Percentiles rank a stretch among this genome's conserved stretches.
phyloP scores from a whole-genome alignment of 2,113 vertebrate genomes.

The Potamarius usumacintae region DNA sequence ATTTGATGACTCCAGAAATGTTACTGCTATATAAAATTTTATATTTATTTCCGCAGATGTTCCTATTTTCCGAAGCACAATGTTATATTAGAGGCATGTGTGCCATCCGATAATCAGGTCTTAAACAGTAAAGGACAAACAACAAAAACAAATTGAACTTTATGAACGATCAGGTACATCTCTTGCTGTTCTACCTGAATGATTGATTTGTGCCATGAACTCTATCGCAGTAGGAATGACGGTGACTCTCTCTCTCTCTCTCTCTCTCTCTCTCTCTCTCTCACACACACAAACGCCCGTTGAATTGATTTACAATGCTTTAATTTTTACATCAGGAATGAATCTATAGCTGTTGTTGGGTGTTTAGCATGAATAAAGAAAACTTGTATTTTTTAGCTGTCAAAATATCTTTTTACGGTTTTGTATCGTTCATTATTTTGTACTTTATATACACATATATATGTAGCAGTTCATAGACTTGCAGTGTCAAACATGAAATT shows the following conservation, averaged over 20 bases:
- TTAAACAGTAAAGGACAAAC: neutral
- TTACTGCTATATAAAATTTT: constrained; percentile 61
- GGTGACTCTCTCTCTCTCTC: too few species aligned
- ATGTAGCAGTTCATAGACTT: constrained; percentile 41
- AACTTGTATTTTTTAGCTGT: constrained; percentile 44
- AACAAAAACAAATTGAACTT: neutral
- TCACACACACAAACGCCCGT: neutral
- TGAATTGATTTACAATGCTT: constrained; percentile 32
- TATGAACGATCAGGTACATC: constrained; percentile 30
- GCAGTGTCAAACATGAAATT: neutral
- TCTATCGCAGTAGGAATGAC: neutral
- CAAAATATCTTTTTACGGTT: constrained; percentile 41
- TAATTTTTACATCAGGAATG: constrained; percentile 45
- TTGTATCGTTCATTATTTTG: constrained; percentile 45
- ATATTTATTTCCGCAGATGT: constrained; percentile 65
- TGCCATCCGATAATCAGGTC: constrained; percentile 45
- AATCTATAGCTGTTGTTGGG: constrained; percentile 51
- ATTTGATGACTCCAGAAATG: constrained; percentile 64
- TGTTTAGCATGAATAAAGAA: constrained; percentile 67
- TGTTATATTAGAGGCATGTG: constrained; percentile 48
- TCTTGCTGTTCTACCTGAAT: constrained; percentile 8
- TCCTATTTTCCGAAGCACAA: constrained; percentile 52
- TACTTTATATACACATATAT: constrained; percentile 29
- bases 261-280: neutral
- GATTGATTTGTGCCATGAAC: neutral